These are phyloP conservation scores for Anoplopoma fimbria DNA, from an alignment of 2,113 vertebrate genomes.

Conservation along the genomic window DNA sequence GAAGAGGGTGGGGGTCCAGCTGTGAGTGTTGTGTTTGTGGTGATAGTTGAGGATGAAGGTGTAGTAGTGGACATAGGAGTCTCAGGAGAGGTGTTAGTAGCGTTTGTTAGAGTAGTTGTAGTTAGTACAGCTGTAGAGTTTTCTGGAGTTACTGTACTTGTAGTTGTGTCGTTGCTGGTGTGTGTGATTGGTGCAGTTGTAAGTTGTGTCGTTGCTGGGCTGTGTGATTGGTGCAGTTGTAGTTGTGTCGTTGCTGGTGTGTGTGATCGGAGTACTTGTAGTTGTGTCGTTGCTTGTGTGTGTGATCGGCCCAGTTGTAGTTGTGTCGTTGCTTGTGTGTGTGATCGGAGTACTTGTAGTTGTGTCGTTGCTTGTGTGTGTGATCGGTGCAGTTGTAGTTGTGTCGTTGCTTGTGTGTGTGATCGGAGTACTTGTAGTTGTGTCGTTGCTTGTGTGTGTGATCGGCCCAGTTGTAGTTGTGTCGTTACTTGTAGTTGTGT, in stretches of 20 bases:
- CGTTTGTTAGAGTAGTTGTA: constrained; percentile 15
- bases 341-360: background rate
- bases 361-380: background rate
- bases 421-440: background rate
- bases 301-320: background rate
- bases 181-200: background rate
- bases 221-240: background rate
- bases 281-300: background rate
- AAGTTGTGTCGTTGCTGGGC: background rate
- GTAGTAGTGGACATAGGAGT: constrained; percentile 12
- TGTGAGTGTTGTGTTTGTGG: constrained; percentile 34
- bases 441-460: background rate
- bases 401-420: background rate
- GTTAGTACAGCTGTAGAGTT: constrained; percentile 20
- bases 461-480: background rate
- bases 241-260: background rate
- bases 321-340: background rate
- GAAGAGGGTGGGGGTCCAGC: constrained; percentile 46
- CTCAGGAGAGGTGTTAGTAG: constrained; percentile 37
- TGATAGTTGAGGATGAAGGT: constrained; percentile 8
- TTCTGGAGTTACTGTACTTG: background rate
- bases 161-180: background rate
- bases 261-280: rapidly evolving
- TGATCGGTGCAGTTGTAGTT: background rate
- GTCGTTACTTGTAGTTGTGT: background rate